These are phyloP conservation scores for Ariolimax columbianus DNA, from an alignment of 2,888 invertebrate species.

Conservation along the genomic window DNA sequence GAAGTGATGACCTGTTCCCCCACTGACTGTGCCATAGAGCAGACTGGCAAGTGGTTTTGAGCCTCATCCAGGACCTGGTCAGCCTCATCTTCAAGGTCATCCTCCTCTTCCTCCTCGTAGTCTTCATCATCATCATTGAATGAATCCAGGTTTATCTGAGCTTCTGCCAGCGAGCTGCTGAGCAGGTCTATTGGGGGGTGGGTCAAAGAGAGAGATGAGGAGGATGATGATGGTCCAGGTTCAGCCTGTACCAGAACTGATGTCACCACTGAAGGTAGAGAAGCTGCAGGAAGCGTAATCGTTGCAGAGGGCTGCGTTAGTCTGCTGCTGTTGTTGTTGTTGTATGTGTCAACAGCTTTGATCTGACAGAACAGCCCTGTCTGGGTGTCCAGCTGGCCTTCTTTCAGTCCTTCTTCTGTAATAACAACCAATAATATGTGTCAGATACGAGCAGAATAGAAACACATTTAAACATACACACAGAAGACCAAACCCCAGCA, in stretches of 20 bases:
- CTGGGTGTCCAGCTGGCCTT: constrained; percentile 73
- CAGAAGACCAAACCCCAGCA: background rate
- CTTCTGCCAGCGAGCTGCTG: constrained; percentile 74
- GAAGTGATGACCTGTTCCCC: constrained; percentile 14
- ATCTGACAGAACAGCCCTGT: constrained; percentile 70
- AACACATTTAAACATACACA: too few species aligned
- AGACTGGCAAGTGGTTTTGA: background rate
- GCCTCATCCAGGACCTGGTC: constrained; percentile 4
- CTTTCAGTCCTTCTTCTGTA: constrained; percentile 58
- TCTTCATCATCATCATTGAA: constrained; percentile 67
- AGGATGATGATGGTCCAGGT: constrained; percentile 19
- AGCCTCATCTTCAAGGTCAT: constrained; percentile 18
- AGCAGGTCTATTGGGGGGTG: constrained; percentile 63
- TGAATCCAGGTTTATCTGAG: constrained; percentile 75
- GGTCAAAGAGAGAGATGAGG: constrained; percentile 7
- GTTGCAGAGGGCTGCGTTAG: background rate
- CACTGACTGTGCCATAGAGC: background rate
- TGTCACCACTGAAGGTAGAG: background rate
- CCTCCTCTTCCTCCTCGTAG: constrained; percentile 12
- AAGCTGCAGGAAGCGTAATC: background rate
- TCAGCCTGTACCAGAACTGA: constrained; percentile 9
- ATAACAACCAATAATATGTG: background rate
- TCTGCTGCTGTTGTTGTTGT: background rate
- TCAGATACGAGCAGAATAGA: background rate
- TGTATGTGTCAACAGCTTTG: background rate